Evolutionary conservation across 1,140 invertebrate species (phyloP).

Genomic region (Diachasma alloeum): DNA sequence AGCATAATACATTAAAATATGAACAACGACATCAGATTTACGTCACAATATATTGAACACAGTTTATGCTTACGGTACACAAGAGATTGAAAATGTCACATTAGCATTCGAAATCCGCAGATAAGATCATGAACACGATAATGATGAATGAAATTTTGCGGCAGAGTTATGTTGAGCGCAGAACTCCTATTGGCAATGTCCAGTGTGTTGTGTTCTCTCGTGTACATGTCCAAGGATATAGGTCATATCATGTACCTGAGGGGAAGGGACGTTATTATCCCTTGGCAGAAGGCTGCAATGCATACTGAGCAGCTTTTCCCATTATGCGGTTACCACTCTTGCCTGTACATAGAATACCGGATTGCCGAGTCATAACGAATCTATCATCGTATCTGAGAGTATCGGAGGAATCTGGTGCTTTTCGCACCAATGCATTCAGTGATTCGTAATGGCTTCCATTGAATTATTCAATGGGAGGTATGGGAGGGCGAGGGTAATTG

Average conservation of each 20-base stretch:
- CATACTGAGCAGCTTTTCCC: constrained; percentile 62
- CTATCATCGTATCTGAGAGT: constrained; percentile 39
- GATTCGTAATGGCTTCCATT: background rate
- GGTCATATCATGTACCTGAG: constrained; percentile 52
- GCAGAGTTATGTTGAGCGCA: background rate
- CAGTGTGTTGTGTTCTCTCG: background rate
- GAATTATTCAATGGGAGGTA: background rate
- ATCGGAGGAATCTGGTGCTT: background rate
- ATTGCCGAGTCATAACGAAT: constrained; percentile 57
- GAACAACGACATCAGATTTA: too few species aligned
- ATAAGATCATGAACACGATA: background rate
- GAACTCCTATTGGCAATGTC: background rate
- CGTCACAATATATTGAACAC: too few species aligned
- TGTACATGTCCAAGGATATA: constrained; percentile 7
- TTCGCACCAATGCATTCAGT: background rate
- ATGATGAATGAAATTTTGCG: background rate
- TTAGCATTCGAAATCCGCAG: too few species aligned
- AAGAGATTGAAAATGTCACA: too few species aligned
- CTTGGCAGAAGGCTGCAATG: constrained; percentile 58
- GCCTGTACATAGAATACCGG: constrained; percentile 48
- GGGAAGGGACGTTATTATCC: constrained; percentile 48
- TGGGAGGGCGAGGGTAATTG: background rate
- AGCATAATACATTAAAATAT: too few species aligned
- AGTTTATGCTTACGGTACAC: too few species aligned
- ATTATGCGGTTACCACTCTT: constrained; percentile 54